Evolutionary conservation across 2,797 vertebrate species (phyloP).

Genomic region (Gadopsis bispinosus): DNA sequence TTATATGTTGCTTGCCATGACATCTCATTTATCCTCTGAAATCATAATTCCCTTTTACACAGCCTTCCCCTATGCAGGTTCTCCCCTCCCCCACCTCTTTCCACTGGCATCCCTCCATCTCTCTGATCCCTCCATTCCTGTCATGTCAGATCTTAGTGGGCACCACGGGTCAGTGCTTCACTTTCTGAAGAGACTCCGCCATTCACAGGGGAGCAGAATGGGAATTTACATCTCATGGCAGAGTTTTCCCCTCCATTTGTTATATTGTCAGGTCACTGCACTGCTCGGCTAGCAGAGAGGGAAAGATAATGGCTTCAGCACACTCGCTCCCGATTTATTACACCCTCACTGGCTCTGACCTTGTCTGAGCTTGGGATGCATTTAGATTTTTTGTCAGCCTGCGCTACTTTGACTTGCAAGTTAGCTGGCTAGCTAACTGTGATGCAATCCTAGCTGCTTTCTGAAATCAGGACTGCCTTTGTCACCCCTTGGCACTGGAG

Average conservation of each 20-base stretch:
- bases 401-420: constrained; percentile 48
- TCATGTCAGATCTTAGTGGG: constrained; percentile 91
- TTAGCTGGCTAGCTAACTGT: constrained; percentile 23
- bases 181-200: constrained; percentile 88
- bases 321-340: constrained; percentile 89
- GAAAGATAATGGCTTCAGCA: constrained; percentile 89
- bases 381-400: constrained; percentile 76
- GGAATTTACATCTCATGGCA: constrained; percentile 92
- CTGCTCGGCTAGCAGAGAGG: constrained; percentile 86
- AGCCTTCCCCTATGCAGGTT: constrained; percentile 85
- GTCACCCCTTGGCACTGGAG: background rate
- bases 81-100: constrained; percentile 62
- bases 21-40: constrained; percentile 90
- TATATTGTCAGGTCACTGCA: constrained; percentile 93
- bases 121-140: constrained; percentile 83
- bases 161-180: constrained; percentile 90
- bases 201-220: constrained; percentile 87
- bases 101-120: constrained; percentile 85
- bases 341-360: constrained; percentile 92
- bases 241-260: constrained; percentile 98
- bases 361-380: constrained; percentile 86
- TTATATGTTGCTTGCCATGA: constrained; percentile 89
- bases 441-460: constrained; percentile 9
- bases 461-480: constrained; percentile 5
- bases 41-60: constrained; percentile 94